Conservation (phyloP, 2,888 invertebrate species). For the Polymixis lichenea region DNA sequence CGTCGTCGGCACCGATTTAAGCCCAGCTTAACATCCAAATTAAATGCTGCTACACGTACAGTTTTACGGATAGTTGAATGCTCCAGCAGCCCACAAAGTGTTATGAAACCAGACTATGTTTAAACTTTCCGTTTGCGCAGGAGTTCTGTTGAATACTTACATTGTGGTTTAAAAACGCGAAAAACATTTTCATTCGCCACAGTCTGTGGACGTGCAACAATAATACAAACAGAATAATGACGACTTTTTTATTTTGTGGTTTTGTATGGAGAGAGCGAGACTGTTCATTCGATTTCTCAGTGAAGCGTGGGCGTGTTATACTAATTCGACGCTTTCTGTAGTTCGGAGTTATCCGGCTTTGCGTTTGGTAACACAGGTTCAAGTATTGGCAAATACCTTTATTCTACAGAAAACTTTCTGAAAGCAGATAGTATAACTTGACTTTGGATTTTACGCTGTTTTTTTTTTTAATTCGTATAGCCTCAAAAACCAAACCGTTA, state of each 20-base stretch:
- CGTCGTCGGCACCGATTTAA: conserved; percentile 71
- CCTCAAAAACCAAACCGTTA: not conserved
- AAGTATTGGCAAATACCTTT: not conserved
- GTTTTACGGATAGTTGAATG: conserved; percentile 64
- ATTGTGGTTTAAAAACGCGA: conserved; percentile 59
- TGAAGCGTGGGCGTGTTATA: conserved; percentile 11
- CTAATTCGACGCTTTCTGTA: conserved; percentile 23
- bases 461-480: not conserved
- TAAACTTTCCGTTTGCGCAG: conserved; percentile 63
- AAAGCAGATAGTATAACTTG: not conserved
- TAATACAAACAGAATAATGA: conserved; percentile 52
- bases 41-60: conserved; percentile 81
- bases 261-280: conserved; percentile 18
- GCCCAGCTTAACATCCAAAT: conserved; percentile 80
- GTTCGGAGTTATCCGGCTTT: not conserved
- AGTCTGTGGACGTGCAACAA: conserved; percentile 49
- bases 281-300: conserved; percentile 26
- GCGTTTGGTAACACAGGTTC: not conserved
- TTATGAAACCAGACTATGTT: conserved; percentile 64
- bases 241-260: conserved; percentile 39
- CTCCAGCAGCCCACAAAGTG: conserved; percentile 65
- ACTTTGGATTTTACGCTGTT: not conserved
- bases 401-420: too few relatives aligned
- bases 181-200: conserved; percentile 51
- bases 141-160: conserved; percentile 64